phyloP scores from a whole-genome alignment of 2,888 invertebrate genomes.

The Lasioglossum calceatum region DNA sequence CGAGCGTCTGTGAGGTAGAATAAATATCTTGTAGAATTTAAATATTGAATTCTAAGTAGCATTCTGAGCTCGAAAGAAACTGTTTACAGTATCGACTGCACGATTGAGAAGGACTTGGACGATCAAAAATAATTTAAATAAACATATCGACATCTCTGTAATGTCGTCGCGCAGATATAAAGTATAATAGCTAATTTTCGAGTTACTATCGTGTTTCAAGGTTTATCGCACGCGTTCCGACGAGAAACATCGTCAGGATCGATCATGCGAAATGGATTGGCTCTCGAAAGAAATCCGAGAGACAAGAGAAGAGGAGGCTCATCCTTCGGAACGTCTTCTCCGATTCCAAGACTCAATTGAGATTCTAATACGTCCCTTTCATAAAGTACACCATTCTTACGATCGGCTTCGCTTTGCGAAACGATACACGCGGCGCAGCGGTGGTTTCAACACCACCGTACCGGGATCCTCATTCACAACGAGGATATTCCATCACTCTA shows the following conservation, averaged over 20 bases:
- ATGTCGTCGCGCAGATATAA: background rate
- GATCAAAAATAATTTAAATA: background rate
- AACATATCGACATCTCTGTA: background rate
- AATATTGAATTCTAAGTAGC: no score
- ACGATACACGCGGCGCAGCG: conserved; percentile 1
- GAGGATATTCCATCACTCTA: conserved; percentile 3
- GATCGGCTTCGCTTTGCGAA: conserved; percentile 16
- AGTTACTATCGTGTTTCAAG: background rate
- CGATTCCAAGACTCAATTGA: conserved; percentile 9
- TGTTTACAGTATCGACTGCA: no score
- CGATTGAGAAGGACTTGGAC: background rate
- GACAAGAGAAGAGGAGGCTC: background rate
- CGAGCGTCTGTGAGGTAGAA: no score
- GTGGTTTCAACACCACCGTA: background rate
- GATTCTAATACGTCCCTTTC: conserved; percentile 43
- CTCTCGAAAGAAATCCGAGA: conserved; percentile 1
- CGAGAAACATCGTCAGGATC: background rate
- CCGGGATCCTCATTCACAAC: background rate
- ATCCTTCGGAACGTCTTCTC: background rate
- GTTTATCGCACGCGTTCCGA: background rate
- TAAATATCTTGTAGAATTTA: no score
- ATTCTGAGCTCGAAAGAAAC: no score
- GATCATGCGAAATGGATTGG: background rate
- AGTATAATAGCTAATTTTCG: background rate
- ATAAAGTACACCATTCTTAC: conserved; percentile 16